Base-by-base conservation (phyloP, 2,797 vertebrate genomes). In the Acropternis orthonyx region DNA sequence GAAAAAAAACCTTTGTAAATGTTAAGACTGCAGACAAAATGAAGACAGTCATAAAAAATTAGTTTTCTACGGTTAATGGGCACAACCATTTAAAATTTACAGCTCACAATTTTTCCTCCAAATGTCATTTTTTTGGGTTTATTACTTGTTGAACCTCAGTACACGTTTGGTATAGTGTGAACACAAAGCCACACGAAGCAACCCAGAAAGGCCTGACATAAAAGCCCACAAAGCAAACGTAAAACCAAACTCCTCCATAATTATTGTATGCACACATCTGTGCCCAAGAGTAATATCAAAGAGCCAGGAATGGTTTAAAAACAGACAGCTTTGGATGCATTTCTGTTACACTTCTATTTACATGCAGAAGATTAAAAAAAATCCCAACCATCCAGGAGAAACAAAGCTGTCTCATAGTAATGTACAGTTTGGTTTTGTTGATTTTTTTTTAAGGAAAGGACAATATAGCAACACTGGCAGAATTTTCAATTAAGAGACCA, bases 91-190 rank as follows among this genome's bases (percentile, higher is more conserved):
- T 36, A n/a, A 67, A 39, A 67, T 48, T 56, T 48, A 54, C 8
- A 72, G 54, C 18, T 75, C 18, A 16, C 8, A 26, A 9, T 18
- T 84, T 54, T 63, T 55, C 44, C 18, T 71, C 23, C 20, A 48
- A 41, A 61, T 34, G 19, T 52, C 15, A 19, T 5, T 9, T 37
- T 41, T 67, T 52, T 41, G 2, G 22, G 9, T 74, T 89, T 44
- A 37, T 63, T 84, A 74, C 14, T 52, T 51, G 49, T 8, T 95
- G 56, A 85, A 58, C 10, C 21, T 49, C 34, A 32, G 27, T 19
- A 39, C 3, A 30, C 0, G 0, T 71, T 67, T 41, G 75, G 8
- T 22, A 41, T 2, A 41, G 15, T 8, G 5, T 51, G 41, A 85
- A 58, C 14, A 44, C 6, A 43, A 52, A 32, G 0, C 6, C 6